These are phyloP conservation scores for Drosophila paranaensis DNA, from an alignment of 2,888 invertebrate species.

Conservation along the genomic window DNA sequence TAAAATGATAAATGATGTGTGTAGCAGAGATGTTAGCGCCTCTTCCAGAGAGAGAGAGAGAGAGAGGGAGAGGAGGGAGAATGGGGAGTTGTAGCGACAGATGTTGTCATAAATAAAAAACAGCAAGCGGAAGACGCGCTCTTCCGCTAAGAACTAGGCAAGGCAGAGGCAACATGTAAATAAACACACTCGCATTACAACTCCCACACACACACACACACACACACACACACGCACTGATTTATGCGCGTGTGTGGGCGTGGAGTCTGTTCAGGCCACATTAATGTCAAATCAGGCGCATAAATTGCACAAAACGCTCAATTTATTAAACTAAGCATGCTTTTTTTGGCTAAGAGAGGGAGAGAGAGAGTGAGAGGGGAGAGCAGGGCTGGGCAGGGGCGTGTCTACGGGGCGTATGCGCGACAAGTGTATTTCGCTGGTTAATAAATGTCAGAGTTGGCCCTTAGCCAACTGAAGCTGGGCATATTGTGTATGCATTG, in stretches of 20 bases:
- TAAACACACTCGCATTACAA: slow-evolving; percentile 52
- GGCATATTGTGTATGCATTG: slow-evolving; percentile 42
- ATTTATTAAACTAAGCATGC: slow-evolving; percentile 79
- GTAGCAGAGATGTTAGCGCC: slow-evolving; percentile 73
- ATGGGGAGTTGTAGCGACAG: slow-evolving; percentile 64
- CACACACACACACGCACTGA: slow-evolving; percentile 31
- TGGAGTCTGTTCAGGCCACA: slow-evolving; percentile 77
- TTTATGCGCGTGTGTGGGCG: slow-evolving; percentile 50
- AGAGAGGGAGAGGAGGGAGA: too few relatives aligned
- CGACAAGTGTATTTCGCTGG: slow-evolving; percentile 72
- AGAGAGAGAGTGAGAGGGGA: background rate
- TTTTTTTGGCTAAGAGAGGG: background rate
- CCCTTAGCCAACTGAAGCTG: slow-evolving; percentile 1
- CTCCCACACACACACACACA: slow-evolving; percentile 32
- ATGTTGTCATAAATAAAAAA: slow-evolving; percentile 80
- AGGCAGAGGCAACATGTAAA: slow-evolving; percentile 62
- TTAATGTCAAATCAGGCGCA: slow-evolving; percentile 83
- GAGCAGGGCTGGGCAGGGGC: background rate
- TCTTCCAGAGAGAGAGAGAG: slow-evolving; percentile 24
- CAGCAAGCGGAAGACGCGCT: slow-evolving; percentile 49
- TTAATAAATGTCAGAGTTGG: slow-evolving; percentile 68
- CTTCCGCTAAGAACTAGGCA: slow-evolving; percentile 19
- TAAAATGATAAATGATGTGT: slow-evolving; percentile 83
- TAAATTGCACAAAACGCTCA: slow-evolving; percentile 81
- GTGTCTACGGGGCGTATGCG: slow-evolving; percentile 44